Conservation (phyloP, 2,113 vertebrate species). For the Propithecus coquereli region DNA sequence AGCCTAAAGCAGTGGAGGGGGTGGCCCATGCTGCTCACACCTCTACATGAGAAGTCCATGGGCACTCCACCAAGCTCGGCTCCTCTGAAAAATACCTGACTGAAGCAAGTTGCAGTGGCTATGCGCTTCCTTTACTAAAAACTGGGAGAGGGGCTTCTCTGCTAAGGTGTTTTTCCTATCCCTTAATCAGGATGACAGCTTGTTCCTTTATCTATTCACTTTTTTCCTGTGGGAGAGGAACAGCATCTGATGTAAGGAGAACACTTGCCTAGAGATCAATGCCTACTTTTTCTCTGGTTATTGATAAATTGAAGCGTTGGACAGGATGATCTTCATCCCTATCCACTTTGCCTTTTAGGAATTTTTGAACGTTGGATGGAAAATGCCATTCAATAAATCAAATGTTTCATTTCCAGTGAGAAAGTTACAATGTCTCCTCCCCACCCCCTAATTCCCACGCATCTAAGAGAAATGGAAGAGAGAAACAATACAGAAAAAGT, state of each 20-base stretch:
- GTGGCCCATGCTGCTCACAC: not conserved
- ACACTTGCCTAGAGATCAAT: not conserved
- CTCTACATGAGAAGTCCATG: not conserved
- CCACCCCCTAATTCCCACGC: not conserved
- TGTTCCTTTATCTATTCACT: not conserved
- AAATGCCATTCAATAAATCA: not conserved
- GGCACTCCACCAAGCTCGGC: not conserved
- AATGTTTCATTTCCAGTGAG: slow-evolving; percentile 5
- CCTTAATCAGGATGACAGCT: not conserved
- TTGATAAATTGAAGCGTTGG: not conserved
- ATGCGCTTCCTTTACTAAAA: not conserved
- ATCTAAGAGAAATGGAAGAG: not conserved
- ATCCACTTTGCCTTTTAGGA: not conserved
- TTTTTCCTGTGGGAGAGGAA: not conserved
- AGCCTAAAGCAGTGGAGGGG: not conserved
- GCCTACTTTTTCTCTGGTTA: not conserved
- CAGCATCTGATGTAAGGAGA: not conserved
- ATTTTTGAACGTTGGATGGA: not conserved
- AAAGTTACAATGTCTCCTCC: not conserved
- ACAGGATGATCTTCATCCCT: not conserved
- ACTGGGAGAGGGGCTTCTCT: not conserved
- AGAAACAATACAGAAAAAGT: not conserved
- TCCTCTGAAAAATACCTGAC: not conserved
- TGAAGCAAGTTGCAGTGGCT: not conserved
- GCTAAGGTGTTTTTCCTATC: not conserved